Evolutionary conservation across 2,888 invertebrate genomes (phyloP), one percentile per base, ranked within the genome.

Genomic region (Phyllotreta striolata): DNA sequence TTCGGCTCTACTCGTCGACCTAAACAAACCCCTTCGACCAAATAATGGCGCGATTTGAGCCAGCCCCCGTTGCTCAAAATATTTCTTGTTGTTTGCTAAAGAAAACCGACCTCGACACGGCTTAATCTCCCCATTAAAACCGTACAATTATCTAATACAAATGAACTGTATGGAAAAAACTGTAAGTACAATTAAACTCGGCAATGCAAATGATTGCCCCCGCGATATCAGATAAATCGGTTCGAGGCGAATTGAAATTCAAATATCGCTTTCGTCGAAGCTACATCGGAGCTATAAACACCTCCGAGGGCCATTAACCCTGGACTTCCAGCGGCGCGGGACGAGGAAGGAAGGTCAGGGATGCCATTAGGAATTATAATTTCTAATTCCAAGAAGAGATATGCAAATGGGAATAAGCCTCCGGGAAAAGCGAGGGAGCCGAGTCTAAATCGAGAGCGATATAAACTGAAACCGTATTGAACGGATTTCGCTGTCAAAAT

Each of bases 291-390:
- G 47, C 58, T 35, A 47, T 58, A 58, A 58, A 49, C 58, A 58
- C 58, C 58, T 58, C 49, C 49, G 24, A 58, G 58, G 49, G 58
- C 49, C 58, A 34, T 57, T 58, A 57, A 58, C 58, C 58, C 38
- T 34, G 46, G 58, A 10, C 12, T 46, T 41, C 35, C 35, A 14
- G 44, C 44, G 12, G 8, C 34, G 47, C 10, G n/a, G 44, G n/a
- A 49, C 37, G 38, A 39, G 52, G 38, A 52, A 38, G 35, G 52
- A 51, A 43, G 59, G 49, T 51, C 37, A 13, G 51, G 59, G 49
- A 12, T 24, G 41, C 41, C 51, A 51, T 49, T 49, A 49, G 39
- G 47, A 47, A 58, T 58, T 58, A 58, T 39, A 49, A 58, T 58
- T 49, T 58, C 58, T 58, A 49, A 58, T 58, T 39, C 49, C 13